A percentile compares a stretch with the other conserved stretches of the same genome.
These are phyloP conservation scores for Mimumesa dahlbomi DNA, from an alignment of 2,888 invertebrate species.

Conservation along the genomic window DNA sequence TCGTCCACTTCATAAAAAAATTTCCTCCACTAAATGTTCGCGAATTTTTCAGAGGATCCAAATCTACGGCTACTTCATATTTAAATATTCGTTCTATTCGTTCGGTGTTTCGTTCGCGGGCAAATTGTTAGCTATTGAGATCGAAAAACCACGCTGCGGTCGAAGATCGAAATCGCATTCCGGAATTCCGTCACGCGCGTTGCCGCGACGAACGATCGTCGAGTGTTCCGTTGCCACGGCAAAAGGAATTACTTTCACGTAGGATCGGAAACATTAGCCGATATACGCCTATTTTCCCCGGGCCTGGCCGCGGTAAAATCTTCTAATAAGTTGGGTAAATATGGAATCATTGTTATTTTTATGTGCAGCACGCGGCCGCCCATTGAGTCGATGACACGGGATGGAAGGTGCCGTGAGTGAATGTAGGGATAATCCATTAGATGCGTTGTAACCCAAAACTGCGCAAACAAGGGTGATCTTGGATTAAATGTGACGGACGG, in stretches of 20 bases:
- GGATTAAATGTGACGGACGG: conserved; percentile 75
- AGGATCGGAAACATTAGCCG: conserved; percentile 34
- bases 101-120: too few species aligned
- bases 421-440: conserved; percentile 79
- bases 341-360: conserved; percentile 75
- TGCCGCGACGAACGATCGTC: neutral
- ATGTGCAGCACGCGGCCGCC: conserved; percentile 60
- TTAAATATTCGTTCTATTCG: too few species aligned
- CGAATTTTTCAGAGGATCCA: too few species aligned
- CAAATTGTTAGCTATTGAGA: too few species aligned
- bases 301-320: conserved; percentile 58
- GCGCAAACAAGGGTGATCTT: conserved; percentile 77
- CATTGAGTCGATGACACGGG: conserved; percentile 57
- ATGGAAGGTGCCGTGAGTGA: conserved; percentile 60
- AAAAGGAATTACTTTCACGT: conserved; percentile 12
- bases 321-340: conserved; percentile 76
- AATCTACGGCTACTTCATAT: too few species aligned
- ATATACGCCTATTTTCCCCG: conserved; percentile 9
- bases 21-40: too few species aligned
- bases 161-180: too few species aligned
- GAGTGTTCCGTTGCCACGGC: neutral
- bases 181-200: too few species aligned
- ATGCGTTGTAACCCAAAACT: conserved; percentile 78
- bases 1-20: too few species aligned
- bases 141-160: too few species aligned